Percentiles rank a stretch among this genome's conserved stretches.
These are phyloP conservation scores for Eudasyphora cyanicolor DNA, from an alignment of 2,888 invertebrate species.

Conservation along the genomic window DNA sequence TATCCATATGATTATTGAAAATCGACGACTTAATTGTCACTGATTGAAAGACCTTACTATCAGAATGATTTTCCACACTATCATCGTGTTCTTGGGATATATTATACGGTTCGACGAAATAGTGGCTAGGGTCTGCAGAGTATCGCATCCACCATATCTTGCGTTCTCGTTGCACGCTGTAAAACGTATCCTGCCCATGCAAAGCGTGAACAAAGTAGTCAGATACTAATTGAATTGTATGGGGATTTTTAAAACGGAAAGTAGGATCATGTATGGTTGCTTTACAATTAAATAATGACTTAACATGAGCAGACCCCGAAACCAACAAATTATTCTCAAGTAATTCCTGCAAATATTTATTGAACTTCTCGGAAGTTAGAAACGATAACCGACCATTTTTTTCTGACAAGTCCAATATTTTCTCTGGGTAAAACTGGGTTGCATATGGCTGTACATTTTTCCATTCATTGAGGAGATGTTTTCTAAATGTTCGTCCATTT, in stretches of 20 bases:
- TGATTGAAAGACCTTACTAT: constrained; percentile 68
- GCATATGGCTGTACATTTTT: constrained; percentile 50
- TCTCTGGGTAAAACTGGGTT: not conserved
- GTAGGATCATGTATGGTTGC: not conserved
- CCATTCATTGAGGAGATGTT: constrained; percentile 72
- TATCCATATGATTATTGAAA: constrained; percentile 82
- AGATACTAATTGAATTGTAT: constrained; percentile 69
- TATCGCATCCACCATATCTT: constrained; percentile 93
- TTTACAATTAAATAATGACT: not conserved
- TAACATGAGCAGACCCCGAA: not conserved
- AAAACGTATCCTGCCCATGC: constrained; percentile 84
- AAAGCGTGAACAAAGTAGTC: constrained; percentile 73
- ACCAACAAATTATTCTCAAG: not conserved
- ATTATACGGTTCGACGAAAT: constrained; percentile 80
- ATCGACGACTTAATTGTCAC: constrained; percentile 86
- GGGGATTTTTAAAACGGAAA: constrained; percentile 20
- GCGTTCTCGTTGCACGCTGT: constrained; percentile 88
- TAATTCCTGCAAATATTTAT: constrained; percentile 79
- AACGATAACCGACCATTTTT: constrained; percentile 15
- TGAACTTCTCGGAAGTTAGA: constrained; percentile 75
- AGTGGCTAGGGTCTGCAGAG: constrained; percentile 87
- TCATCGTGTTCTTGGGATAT: constrained; percentile 68
- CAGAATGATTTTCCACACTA: not conserved
- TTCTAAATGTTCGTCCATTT: constrained; percentile 69
- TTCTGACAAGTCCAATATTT: not conserved